A percentile compares a stretch with the other conserved stretches of the same genome.
These are phyloP conservation scores for Bos taurus DNA, from an alignment of 2,113 vertebrate genomes.

Conservation along the genomic window DNA sequence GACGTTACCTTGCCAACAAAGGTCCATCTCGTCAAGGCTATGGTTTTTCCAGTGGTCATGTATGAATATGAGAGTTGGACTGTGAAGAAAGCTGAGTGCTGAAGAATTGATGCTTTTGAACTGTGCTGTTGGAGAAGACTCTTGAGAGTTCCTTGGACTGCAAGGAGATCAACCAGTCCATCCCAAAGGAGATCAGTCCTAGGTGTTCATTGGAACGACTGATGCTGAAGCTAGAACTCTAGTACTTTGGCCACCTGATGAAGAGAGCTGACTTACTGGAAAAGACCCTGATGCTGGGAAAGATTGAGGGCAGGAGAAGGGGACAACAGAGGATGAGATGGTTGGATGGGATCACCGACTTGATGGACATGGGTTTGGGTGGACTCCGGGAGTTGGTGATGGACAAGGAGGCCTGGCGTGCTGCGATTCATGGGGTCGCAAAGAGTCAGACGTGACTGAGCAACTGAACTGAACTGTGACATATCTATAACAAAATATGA, in stretches of 20 bases:
- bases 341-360: background rate
- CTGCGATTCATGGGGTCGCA: too few species aligned
- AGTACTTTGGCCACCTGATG: background rate
- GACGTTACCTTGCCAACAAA: too few species aligned
- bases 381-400: background rate
- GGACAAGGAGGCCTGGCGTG: too few species aligned
- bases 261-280: background rate
- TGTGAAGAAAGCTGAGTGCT: accelerated
- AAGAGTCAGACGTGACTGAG: accelerated
- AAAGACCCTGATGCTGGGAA: background rate
- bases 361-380: accelerated
- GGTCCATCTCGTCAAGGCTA: too few species aligned
- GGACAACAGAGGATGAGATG: background rate
- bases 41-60: too few species aligned
- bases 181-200: too few species aligned
- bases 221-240: background rate
- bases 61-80: too few species aligned
- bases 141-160: too few species aligned
- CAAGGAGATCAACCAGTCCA: too few species aligned
- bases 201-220: background rate
- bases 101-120: too few species aligned
- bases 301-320: background rate
- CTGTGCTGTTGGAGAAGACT: too few species aligned
- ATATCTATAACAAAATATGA: background rate
- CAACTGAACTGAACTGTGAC: background rate